Conservation (phyloP, 1,140 invertebrate species). For the Marisa cornuarietis region DNA sequence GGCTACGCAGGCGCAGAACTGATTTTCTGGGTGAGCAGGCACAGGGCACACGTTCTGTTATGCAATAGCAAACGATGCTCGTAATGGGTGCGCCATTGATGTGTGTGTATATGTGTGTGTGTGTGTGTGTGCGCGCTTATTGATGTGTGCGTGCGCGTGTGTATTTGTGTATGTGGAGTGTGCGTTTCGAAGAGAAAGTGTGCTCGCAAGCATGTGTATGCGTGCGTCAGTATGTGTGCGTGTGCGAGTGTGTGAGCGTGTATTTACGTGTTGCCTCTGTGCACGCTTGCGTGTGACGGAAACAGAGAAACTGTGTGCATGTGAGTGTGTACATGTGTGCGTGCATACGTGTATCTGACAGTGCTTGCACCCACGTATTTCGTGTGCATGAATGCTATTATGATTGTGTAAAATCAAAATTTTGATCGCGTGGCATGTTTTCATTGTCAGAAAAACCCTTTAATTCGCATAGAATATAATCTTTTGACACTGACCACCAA, state of each 20-base stretch:
- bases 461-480: no score
- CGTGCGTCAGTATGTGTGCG: no score
- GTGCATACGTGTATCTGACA: neutral
- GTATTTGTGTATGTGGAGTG: neutral
- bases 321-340: constrained; percentile 3
- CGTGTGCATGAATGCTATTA: no score
- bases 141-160: neutral
- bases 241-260: neutral
- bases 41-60: neutral
- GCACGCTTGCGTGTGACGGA: neutral
- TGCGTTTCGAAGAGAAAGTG: neutral
- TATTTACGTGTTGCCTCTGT: neutral
- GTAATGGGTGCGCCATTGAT: neutral
- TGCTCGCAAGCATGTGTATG: neutral
- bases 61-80: neutral
- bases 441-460: no score
- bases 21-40: neutral
- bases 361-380: neutral
- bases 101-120: neutral
- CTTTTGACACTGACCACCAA: no score
- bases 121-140: neutral
- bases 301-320: neutral
- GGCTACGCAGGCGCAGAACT: neutral
- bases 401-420: no score
- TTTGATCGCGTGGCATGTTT: no score